phyloP scores from a whole-genome alignment of 2,888 invertebrate genomes.

The Empis livida region DNA sequence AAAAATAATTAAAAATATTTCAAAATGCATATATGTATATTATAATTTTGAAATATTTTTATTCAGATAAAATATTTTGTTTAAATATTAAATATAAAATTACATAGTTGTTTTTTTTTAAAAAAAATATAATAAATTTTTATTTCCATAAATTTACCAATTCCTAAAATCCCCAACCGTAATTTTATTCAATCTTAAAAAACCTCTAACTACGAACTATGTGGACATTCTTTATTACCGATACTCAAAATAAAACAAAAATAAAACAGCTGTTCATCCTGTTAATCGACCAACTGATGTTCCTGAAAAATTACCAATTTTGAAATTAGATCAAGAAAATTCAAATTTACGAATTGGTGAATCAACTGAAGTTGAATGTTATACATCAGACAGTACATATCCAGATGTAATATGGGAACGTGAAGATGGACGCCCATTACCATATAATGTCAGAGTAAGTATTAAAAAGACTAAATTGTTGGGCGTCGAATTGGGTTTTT shows the following conservation, averaged over 20 bases:
- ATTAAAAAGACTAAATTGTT: too few species aligned
- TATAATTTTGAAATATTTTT: too few species aligned
- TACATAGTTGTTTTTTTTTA: too few species aligned
- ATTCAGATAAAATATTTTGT: too few species aligned
- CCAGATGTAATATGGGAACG: conserved; percentile 32
- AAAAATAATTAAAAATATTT: too few species aligned
- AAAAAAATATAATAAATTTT: too few species aligned
- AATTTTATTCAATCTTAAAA: neutral
- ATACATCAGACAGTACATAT: conserved; percentile 27
- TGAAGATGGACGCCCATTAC: conserved; percentile 26
- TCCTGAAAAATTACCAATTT: conserved; percentile 16
- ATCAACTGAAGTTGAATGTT: conserved; percentile 33
- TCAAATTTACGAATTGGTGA: conserved; percentile 29
- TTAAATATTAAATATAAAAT: too few species aligned
- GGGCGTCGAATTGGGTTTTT: too few species aligned
- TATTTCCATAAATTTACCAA: too few species aligned
- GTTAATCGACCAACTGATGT: neutral
- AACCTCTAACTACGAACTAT: neutral
- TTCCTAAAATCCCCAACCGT: too few species aligned
- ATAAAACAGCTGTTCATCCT: neutral
- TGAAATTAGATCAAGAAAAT: conserved; percentile 31
- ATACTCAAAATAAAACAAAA: too few species aligned
- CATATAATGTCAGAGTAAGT: conserved; percentile 27
- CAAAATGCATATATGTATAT: too few species aligned
- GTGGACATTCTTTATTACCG: neutral